These are phyloP conservation scores for Pogonus chalceus DNA, from an alignment of 1,140 invertebrate species.

Conservation along the genomic window DNA sequence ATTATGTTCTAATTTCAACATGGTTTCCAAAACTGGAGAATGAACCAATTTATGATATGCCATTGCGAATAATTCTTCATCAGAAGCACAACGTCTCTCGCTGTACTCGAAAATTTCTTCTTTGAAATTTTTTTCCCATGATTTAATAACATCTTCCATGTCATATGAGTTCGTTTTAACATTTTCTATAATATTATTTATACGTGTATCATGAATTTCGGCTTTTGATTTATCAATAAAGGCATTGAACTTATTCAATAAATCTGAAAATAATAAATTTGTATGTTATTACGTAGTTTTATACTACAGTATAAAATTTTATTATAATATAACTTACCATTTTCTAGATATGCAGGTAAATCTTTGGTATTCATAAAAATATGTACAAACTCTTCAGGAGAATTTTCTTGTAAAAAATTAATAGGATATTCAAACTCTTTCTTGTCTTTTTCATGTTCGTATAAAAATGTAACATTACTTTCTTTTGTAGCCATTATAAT, in stretches of 20 bases:
- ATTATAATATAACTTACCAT: constrained; percentile 26
- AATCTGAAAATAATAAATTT: constrained; percentile 26
- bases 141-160: constrained; percentile 54
- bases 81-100: constrained; percentile 57
- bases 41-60: constrained; percentile 73
- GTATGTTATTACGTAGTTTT: constrained; percentile 13
- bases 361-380: constrained; percentile 35
- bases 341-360: constrained; percentile 35
- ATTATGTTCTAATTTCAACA: constrained; percentile 68
- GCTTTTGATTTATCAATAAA: constrained; percentile 42
- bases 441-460: not conserved
- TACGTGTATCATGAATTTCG: constrained; percentile 40
- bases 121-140: constrained; percentile 59
- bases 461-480: not conserved
- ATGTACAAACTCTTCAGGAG: constrained; percentile 34
- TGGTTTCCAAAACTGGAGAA: constrained; percentile 68
- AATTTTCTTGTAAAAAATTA: constrained; percentile 31
- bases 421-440: constrained; percentile 7
- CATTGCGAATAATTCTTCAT: constrained; percentile 70
- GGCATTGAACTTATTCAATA: constrained; percentile 27
- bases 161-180: constrained; percentile 45
- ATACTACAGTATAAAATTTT: not conserved
- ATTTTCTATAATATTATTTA: constrained; percentile 37
- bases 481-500: not conserved
- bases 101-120: constrained; percentile 56